phyloP scores from a whole-genome alignment of 2,888 invertebrate genomes.

The Andrena hattorfiana region DNA sequence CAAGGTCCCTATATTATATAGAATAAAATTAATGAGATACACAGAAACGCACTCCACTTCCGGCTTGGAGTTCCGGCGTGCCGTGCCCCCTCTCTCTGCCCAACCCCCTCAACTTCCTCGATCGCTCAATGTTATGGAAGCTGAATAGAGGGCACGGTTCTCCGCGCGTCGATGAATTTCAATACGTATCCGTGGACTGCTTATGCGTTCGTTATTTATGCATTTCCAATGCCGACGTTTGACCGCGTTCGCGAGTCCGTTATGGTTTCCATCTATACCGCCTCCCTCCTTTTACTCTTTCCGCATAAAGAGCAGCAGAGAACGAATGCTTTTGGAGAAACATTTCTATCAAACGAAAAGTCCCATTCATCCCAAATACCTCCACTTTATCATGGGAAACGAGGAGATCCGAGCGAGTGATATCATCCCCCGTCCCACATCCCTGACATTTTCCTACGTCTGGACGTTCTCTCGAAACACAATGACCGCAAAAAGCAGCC shows the following conservation, averaged over 20 bases:
- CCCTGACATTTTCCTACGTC: not conserved
- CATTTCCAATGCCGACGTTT: slow-evolving; percentile 6
- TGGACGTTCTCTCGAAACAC: not conserved
- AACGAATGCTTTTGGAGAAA: not conserved
- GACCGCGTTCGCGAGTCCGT: not conserved
- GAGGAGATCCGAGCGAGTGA: too few species aligned
- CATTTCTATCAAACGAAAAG: too few species aligned
- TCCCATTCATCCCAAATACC: too few species aligned
- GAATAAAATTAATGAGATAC: slow-evolving; percentile 85
- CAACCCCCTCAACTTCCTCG: slow-evolving; percentile 34
- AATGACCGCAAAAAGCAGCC: not conserved
- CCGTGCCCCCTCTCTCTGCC: slow-evolving; percentile 57
- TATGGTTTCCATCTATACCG: not conserved
- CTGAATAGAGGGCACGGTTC: slow-evolving; percentile 59
- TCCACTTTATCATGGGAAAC: too few species aligned
- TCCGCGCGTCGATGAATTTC: slow-evolving; percentile 50
- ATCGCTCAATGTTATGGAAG: slow-evolving; percentile 51
- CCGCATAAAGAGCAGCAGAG: too few species aligned
- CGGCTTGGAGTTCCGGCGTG: slow-evolving; percentile 73
- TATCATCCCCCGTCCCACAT: too few species aligned
- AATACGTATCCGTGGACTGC: slow-evolving; percentile 44
- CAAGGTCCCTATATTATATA: slow-evolving; percentile 80
- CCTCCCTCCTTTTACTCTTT: too few species aligned
- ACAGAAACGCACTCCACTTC: slow-evolving; percentile 84
- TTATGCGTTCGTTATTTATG: slow-evolving; percentile 44